Evolutionary conservation across 2,113 vertebrate species (phyloP).

Genomic region (Platysternon megacephalum): DNA sequence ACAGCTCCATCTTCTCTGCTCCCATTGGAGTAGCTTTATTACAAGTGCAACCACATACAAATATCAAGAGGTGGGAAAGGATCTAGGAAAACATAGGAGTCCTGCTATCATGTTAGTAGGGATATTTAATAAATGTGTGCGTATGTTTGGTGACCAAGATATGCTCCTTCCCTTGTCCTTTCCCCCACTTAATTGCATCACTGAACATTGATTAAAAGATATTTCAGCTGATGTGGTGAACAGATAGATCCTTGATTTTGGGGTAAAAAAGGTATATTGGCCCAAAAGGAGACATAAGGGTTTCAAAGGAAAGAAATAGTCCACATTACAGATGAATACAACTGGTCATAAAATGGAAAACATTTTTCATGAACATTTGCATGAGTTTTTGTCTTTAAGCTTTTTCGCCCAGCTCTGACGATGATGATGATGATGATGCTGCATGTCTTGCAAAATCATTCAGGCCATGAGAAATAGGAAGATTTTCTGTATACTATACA

Average conservation of each 20-base stretch:
- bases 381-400: slow-evolving; percentile 51
- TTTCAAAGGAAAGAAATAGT: slow-evolving; percentile 35
- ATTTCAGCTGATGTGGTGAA: background rate
- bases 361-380: slow-evolving; percentile 38
- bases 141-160: background rate
- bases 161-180: background rate
- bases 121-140: background rate
- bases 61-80: background rate
- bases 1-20: background rate
- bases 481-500: background rate
- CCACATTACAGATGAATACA: slow-evolving; percentile 23
- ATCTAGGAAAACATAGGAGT: background rate
- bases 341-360: slow-evolving; percentile 47
- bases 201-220: background rate
- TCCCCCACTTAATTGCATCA: background rate
- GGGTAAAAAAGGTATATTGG: background rate
- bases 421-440: background rate
- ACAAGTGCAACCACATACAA: background rate
- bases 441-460: background rate
- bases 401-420: slow-evolving; percentile 10
- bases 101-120: background rate
- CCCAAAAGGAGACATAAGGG: background rate
- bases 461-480: slow-evolving; percentile 6
- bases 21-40: background rate
- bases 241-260: background rate